Evolutionary conservation across 2,888 invertebrate species (phyloP).

Genomic region (Melipona beecheii): DNA sequence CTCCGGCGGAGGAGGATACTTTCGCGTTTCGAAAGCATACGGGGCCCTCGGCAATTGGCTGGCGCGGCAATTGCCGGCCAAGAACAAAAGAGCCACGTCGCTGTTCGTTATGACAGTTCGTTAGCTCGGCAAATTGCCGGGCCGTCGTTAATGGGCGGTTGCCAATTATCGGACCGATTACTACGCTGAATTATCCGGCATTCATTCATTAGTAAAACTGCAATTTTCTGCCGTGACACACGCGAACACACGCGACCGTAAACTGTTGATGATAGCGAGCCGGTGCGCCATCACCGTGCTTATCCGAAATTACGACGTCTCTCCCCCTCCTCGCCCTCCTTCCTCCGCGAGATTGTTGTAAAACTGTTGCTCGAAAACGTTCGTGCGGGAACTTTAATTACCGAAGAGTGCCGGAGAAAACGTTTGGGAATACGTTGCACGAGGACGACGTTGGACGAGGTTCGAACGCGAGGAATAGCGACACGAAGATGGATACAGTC

Average conservation of each 20-base stretch:
- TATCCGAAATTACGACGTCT: conserved; percentile 11
- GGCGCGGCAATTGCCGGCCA: conserved; percentile 61
- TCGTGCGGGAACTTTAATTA: background rate
- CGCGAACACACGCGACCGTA: conserved; percentile 21
- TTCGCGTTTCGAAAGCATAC: conserved; percentile 37
- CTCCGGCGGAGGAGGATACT: conserved; percentile 6
- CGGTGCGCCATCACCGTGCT: background rate
- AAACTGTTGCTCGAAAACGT: conserved; percentile 7
- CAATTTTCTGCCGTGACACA: conserved; percentile 60
- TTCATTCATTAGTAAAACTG: conserved; percentile 64
- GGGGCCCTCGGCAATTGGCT: conserved; percentile 31
- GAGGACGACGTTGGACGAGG: no score
- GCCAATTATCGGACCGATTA: conserved; percentile 73
- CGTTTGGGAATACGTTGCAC: no score
- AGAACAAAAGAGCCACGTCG: conserved; percentile 66
- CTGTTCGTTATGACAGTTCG: conserved; percentile 73
- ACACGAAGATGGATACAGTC: background rate
- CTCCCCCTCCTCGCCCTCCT: no score
- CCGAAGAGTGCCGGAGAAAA: background rate
- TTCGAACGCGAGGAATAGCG: background rate
- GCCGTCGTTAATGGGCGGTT: conserved; percentile 68
- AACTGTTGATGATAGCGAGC: conserved; percentile 40
- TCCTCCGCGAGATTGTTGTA: background rate
- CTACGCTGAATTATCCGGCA: conserved; percentile 66
- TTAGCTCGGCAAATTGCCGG: conserved; percentile 70